Base-by-base conservation (phyloP, 2,113 vertebrate genomes). In the Nannobrachium achirus region DNA sequence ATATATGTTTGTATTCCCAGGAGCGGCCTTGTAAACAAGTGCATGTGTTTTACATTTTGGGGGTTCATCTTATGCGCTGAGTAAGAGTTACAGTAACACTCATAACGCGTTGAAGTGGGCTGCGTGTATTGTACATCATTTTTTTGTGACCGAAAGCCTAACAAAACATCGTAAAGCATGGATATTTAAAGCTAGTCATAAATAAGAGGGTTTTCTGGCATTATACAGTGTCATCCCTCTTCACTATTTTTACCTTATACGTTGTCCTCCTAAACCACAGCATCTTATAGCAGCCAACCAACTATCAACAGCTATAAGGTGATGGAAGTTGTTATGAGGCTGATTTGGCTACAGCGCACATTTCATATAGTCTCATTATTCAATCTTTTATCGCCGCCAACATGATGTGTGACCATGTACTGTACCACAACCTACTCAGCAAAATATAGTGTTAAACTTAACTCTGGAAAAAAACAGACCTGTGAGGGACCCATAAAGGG, bases 201-300 rank as follows among this genome's bases (percentile, higher is more conserved):
- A 33, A 33, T 33, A 33, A 33, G 25, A 33, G n/a, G n/a, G 25
- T 33, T 33, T 33, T 33, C 25, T 33, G 3, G 3, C 25, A 5
- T 33, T 33, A 33, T 33, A 33, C 25, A 33, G 25, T 33, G 25
- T 33, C 25, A 33, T 33, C 25, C 25, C 25, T 33, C 25, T 33
- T 2, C 15, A 49, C 46, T n/a, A 15, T n/a, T 49, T 49, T 49
- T 49, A n/a, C 1, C 10, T 49, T 15, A 15, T 49, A 15, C 4
- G 15, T 76, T 81, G 57, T 73, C 52, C 38, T 56, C 66, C 83
- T 49, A 64, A 63, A 71, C 14, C 42, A 44, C 62, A 19, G 55
- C 14, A 46, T 73, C 64, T 59, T 72, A 67, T 51, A 73, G 57
- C 73, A 68, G 78, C 78, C 73, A 84, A 50, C 62, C 52, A 70